Conservation (phyloP, 2,113 vertebrate species). For the Melanerpes formicivorus region DNA sequence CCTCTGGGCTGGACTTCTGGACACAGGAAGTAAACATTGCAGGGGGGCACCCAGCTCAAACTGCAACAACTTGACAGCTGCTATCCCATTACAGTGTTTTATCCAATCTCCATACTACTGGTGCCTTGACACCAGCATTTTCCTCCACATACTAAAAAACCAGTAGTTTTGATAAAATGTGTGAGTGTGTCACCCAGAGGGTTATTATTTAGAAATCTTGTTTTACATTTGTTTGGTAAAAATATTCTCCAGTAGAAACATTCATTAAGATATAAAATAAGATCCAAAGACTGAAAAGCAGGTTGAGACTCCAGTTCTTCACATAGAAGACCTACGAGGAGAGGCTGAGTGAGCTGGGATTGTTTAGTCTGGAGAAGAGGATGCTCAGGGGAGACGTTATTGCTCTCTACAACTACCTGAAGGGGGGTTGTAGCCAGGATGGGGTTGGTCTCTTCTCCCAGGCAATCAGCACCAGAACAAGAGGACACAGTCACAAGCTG, state of each 20-base stretch:
- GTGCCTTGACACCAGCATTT: not conserved
- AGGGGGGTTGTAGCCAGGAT: too few relatives aligned
- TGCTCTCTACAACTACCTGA: too few relatives aligned
- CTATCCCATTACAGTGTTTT: not conserved
- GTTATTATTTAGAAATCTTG: not conserved
- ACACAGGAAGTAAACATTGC: too few relatives aligned
- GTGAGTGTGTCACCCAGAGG: not conserved
- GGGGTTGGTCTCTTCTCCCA: too few relatives aligned
- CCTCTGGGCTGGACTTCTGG: too few relatives aligned
- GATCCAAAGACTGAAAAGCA: not conserved
- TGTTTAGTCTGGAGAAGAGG: too few relatives aligned
- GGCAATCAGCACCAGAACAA: too few relatives aligned
- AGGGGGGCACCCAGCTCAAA: too few relatives aligned
- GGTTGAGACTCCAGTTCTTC: not conserved
- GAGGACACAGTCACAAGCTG: too few relatives aligned
- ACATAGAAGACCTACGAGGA: too few relatives aligned
- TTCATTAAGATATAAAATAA: not conserved
- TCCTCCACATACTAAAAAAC: not conserved
- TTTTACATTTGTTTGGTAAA: not conserved
- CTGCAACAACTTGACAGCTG: not conserved
- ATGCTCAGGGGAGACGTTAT: too few relatives aligned
- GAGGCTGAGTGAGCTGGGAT: too few relatives aligned
- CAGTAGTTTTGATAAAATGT: not conserved
- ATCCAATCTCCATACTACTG: not conserved
- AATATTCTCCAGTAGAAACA: not conserved